phyloP scores from a whole-genome alignment of 2,797 vertebrate genomes.

The Vireo griseus region DNA sequence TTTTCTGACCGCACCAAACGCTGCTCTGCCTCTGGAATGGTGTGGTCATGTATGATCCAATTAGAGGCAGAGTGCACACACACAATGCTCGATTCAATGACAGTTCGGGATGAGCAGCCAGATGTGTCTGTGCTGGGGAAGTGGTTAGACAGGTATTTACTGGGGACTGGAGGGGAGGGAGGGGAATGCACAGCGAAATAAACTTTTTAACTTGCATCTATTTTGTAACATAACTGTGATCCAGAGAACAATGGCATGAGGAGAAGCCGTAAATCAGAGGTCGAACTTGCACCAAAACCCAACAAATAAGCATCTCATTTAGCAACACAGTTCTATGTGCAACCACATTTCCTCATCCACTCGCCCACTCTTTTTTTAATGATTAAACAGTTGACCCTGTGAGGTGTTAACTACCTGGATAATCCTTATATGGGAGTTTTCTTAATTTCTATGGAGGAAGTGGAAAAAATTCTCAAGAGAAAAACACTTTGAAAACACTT shows the following conservation, averaged over 20 bases:
- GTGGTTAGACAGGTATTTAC: background rate
- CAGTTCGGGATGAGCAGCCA: background rate
- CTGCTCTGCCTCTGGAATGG: background rate
- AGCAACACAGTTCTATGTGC: background rate
- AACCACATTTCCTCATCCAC: background rate
- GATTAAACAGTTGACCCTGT: background rate
- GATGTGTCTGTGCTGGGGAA: background rate
- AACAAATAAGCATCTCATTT: background rate
- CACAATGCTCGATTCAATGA: background rate
- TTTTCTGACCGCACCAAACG: background rate
- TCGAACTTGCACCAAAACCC: background rate
- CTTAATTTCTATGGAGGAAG: background rate
- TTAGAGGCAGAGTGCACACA: background rate
- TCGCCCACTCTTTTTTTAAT: rapidly evolving
- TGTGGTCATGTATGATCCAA: background rate
- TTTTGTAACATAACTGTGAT: background rate
- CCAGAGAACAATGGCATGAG: background rate
- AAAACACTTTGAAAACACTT: background rate
- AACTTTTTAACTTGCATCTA: background rate
- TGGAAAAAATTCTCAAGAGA: background rate
- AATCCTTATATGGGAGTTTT: background rate
- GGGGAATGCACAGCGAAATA: background rate
- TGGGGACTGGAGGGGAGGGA: background rate
- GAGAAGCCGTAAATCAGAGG: background rate
- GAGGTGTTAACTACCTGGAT: background rate